A percentile compares a stretch with the other conserved stretches of the same genome.
These are phyloP conservation scores for Peromyscus melanophrys DNA, from an alignment of 2,797 vertebrate genomes.

Conservation along the genomic window DNA sequence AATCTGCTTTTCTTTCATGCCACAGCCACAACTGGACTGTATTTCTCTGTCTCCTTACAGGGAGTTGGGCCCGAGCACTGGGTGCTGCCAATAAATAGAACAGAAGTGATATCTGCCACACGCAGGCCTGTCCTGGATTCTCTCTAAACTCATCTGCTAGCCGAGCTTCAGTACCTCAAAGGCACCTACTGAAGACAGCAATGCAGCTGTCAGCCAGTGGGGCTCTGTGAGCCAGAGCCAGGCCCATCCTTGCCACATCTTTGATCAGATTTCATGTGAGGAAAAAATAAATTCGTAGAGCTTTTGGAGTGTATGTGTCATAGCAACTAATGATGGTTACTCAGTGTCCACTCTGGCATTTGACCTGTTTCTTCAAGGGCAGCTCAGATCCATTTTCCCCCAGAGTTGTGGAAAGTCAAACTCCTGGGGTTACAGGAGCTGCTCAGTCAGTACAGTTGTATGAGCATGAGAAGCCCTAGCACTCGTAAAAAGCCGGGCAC, in stretches of 20 bases:
- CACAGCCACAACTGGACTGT: neutral
- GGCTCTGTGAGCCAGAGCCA: neutral
- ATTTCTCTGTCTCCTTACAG: neutral
- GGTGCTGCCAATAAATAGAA: neutral
- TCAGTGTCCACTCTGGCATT: neutral
- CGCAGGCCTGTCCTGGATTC: neutral
- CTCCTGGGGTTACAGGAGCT: neutral
- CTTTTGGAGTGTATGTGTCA: neutral
- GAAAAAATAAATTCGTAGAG: neutral
- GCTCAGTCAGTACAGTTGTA: neutral
- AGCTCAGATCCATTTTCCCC: neutral
- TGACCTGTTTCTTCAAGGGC: constrained; percentile 1
- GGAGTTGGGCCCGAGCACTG: neutral
- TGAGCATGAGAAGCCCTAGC: neutral
- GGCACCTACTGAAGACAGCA: neutral
- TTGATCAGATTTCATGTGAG: neutral
- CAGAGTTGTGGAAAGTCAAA: neutral
- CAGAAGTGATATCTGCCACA: neutral
- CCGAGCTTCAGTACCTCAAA: neutral
- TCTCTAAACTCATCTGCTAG: neutral
- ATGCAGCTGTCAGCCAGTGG: neutral
- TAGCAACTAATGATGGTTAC: neutral
- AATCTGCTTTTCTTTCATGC: neutral
- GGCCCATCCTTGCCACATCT: neutral
- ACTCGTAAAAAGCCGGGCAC: neutral